Evolutionary conservation across 2,888 invertebrate species (phyloP).

Genomic region (Limnephilus lunatus): DNA sequence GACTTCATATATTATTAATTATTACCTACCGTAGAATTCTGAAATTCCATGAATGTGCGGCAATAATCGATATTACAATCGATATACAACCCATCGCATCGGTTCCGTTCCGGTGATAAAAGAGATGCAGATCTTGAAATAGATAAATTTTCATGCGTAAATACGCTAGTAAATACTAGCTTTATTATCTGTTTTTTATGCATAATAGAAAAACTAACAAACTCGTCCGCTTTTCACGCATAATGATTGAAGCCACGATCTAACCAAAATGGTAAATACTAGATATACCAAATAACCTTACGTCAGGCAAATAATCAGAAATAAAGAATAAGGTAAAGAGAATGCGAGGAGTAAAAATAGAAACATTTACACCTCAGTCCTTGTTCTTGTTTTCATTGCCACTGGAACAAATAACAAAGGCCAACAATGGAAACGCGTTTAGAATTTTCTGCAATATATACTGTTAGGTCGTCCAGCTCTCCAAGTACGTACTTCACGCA

Average conservation of each 20-base stretch:
- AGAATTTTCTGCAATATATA: neutral
- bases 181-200: too few species aligned
- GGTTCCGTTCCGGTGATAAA: neutral
- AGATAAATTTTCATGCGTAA: too few species aligned
- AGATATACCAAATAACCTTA: neutral
- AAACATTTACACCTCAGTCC: neutral
- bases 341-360: neutral
- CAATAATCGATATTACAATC: neutral
- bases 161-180: too few species aligned
- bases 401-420: constrained; percentile 2
- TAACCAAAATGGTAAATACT: neutral
- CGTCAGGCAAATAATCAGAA: neutral
- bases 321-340: neutral
- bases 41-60: neutral
- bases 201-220: too few species aligned
- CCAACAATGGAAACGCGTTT: constrained; percentile 2
- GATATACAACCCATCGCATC: too few species aligned
- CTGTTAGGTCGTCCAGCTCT: neutral
- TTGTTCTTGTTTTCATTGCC: neutral
- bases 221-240: too few species aligned
- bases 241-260: too few species aligned
- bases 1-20: too few species aligned
- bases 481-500: neutral
- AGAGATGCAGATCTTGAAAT: neutral
- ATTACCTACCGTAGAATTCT: neutral